Conservation (phyloP, 2,113 vertebrate species). For the Mystacornis crossleyi region DNA sequence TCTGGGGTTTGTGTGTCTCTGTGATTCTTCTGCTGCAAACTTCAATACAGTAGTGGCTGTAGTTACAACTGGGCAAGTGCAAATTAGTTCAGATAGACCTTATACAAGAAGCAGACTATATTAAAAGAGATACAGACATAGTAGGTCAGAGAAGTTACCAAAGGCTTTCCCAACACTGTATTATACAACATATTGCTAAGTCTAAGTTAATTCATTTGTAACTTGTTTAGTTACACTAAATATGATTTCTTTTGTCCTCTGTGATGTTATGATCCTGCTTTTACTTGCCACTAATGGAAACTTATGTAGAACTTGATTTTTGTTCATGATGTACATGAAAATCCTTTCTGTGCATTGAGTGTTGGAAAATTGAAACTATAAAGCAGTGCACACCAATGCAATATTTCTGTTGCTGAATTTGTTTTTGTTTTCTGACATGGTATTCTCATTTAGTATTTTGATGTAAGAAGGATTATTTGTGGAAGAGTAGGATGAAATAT, state of each 20-base stretch:
- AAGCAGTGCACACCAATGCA: not conserved
- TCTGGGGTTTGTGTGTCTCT: not conserved
- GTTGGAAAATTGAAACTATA: not conserved
- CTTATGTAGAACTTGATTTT: not conserved
- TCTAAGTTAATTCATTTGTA: not conserved
- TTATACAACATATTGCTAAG: not conserved
- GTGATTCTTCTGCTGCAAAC: not conserved
- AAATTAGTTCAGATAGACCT: not conserved
- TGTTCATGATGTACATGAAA: not conserved
- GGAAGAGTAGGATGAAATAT: not conserved
- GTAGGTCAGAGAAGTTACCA: not conserved
- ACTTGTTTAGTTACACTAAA: not conserved
- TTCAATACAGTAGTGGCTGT: not conserved
- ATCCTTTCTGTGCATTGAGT: not conserved
- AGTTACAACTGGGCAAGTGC: not conserved
- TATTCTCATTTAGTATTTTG: not conserved
- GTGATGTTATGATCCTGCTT: not conserved
- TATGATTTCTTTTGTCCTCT: not conserved
- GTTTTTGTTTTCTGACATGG: not conserved
- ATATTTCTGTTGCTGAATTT: not conserved
- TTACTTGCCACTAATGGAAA: not conserved
- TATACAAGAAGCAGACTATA: not conserved
- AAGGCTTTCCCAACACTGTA: not conserved
- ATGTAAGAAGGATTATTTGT: not conserved
- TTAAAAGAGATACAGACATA: not conserved